Evolutionary conservation across 2,797 vertebrate species (phyloP), one percentile per base, ranked within the genome.

Genomic region (Hemitrygon akajei): DNA sequence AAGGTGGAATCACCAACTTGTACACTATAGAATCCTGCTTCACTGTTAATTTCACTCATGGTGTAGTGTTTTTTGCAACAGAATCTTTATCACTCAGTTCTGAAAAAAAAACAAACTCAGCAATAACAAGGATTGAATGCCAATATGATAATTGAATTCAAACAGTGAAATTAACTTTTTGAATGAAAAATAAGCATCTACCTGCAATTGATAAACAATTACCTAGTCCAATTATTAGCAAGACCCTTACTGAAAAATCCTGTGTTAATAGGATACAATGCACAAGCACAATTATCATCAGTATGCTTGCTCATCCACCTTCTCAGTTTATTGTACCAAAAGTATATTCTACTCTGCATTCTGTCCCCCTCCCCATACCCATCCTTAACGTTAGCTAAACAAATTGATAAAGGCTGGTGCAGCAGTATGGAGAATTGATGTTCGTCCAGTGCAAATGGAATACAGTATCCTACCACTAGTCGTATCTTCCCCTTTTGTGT

Each of bases 1-100:
- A 99, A 99, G 93, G 98, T 99, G 95, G 98, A 99, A 96, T 99
- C 98, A 91, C 98, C 98, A 97, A 99, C 98, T 97, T 99, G 98
- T 94, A 98, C 98, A 94, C 98, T 99, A 97, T 99, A 98, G 97
- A 99, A 99, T 7, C 98, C 98, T 94, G 97, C 96, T 91, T 99
- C 98, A 94, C 96, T 96, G 96, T 96, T 97, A 94, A 96, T 97
- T 96, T 98, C 98, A 95, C 96, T 98, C 98, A 99, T 99, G 97
- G 95, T 97, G 97, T 94, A 97, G 96, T 95, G 95, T 96, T 96
- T 96, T 96, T 94, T 94, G 95, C 93, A 95, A 94, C 93, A 56
- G 94, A 94, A 94, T 94, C 96, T 94, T 89, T 73, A 94, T 94
- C 94, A 56, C 94, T 95, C 34, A 94, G 93, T 93, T 94, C 97